These are phyloP conservation scores for Asarcornis scutulata DNA, from an alignment of 2,113 vertebrate genomes.

Conservation along the genomic window DNA sequence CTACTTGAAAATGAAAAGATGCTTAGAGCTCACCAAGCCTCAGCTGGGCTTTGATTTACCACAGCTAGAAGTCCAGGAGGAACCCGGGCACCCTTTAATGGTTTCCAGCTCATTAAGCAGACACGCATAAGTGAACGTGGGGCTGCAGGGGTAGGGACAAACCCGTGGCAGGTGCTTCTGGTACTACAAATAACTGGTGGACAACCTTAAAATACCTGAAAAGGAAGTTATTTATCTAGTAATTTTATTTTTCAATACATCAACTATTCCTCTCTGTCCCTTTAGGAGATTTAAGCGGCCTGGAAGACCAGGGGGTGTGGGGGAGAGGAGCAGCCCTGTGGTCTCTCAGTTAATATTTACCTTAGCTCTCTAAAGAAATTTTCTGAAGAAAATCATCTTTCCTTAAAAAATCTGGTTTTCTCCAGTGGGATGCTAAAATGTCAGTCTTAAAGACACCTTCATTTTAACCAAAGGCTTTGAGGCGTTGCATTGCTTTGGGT, in stretches of 20 bases:
- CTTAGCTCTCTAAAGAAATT: not conserved
- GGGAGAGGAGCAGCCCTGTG: not conserved
- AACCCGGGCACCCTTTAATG: not conserved
- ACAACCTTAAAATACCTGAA: not conserved
- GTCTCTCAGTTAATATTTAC: not conserved
- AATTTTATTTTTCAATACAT: not conserved
- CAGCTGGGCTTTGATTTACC: not conserved
- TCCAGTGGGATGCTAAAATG: not conserved
- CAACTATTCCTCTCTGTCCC: not conserved
- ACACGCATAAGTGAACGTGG: not conserved
- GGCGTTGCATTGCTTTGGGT: not conserved
- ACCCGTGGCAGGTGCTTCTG: not conserved
- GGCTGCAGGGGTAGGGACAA: not conserved
- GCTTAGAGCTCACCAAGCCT: not conserved
- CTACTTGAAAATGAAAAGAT: not conserved
- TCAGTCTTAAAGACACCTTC: not conserved
- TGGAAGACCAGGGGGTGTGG: not conserved
- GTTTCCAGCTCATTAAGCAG: not conserved
- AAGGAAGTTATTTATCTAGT: not conserved
- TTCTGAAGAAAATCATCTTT: not conserved
- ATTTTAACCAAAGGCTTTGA: not conserved
- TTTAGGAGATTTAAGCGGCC: not conserved
- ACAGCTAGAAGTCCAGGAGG: not conserved
- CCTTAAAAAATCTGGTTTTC: not conserved
- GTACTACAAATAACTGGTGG: not conserved